Conservation (phyloP, 2,888 invertebrate species). For the Dusona sp. region DNA sequence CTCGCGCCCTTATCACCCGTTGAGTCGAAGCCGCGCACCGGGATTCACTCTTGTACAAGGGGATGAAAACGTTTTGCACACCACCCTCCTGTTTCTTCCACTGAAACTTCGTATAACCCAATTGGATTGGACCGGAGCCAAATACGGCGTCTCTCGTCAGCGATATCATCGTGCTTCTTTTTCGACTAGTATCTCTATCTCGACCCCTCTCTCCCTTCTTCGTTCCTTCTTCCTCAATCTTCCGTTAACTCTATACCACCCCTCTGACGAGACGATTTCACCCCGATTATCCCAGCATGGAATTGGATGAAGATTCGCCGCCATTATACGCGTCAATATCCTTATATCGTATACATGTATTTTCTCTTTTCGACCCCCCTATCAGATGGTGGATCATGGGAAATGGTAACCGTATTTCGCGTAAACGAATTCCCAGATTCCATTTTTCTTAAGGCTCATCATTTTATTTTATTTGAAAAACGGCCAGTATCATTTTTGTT, state of each 20-base stretch:
- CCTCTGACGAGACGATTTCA: slow-evolving; percentile 54
- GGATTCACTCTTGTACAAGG: slow-evolving; percentile 37
- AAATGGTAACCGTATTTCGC: slow-evolving; percentile 56
- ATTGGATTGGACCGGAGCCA: slow-evolving; percentile 83
- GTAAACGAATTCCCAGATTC: slow-evolving; percentile 19
- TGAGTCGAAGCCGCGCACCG: slow-evolving; percentile 58
- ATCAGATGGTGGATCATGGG: slow-evolving; percentile 61
- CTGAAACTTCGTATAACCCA: slow-evolving; percentile 67
- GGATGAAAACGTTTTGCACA: slow-evolving; percentile 62
- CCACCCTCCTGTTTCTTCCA: slow-evolving; percentile 13
- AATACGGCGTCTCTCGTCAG: slow-evolving; percentile 83
- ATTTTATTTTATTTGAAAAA: neutral
- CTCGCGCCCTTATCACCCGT: slow-evolving; percentile 78
- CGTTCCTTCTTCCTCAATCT: neutral
- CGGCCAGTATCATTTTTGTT: neutral
- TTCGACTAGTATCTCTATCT: slow-evolving; percentile 28
- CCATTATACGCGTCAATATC: slow-evolving; percentile 55
- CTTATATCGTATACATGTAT: neutral
- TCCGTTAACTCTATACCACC: slow-evolving; percentile 7
- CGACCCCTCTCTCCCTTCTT: neutral
- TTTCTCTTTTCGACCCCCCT: neutral
- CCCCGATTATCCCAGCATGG: slow-evolving; percentile 61
- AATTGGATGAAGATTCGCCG: slow-evolving; percentile 67
- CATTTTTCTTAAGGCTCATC: slow-evolving; percentile 14
- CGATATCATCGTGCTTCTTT: slow-evolving; percentile 81